phyloP scores from a whole-genome alignment of 2,113 vertebrate species.

The Sinosuthora webbiana region DNA sequence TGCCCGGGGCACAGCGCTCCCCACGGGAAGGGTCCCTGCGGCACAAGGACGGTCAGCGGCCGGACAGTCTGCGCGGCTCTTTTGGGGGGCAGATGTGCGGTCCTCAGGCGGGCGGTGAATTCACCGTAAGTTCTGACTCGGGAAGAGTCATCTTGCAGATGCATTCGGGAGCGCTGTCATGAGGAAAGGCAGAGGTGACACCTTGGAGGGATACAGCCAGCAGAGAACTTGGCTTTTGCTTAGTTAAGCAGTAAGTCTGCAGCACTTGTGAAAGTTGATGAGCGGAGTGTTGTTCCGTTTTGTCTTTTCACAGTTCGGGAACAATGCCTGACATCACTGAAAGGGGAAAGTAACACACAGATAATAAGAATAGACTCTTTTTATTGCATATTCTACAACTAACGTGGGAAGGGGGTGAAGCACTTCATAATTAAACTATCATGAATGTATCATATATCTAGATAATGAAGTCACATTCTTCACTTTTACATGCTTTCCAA shows the following conservation, averaged over 20 bases:
- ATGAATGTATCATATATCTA: not conserved
- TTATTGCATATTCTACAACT: not conserved
- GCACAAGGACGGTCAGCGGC: no score
- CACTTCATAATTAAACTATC: not conserved
- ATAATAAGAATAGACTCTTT: not conserved
- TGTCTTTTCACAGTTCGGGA: not conserved
- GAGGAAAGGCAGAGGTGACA: not conserved
- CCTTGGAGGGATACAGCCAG: not conserved
- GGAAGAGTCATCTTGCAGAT: rapidly evolving
- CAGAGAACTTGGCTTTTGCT: not conserved
- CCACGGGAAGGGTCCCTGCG: rapidly evolving
- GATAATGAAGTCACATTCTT: not conserved
- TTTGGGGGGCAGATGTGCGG: not conserved
- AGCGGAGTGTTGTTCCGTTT: not conserved
- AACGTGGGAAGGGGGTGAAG: not conserved
- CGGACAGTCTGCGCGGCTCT: no score
- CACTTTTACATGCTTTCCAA: not conserved
- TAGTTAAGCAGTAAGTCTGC: not conserved
- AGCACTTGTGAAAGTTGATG: not conserved
- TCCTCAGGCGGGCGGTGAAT: not conserved
- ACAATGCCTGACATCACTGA: not conserved
- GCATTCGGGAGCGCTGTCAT: rapidly evolving
- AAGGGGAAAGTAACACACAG: rapidly evolving
- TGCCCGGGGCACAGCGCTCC: not conserved
- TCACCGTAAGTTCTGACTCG: rapidly evolving